Conservation (phyloP, 2,113 vertebrate species). For the Narcine bancroftii region DNA sequence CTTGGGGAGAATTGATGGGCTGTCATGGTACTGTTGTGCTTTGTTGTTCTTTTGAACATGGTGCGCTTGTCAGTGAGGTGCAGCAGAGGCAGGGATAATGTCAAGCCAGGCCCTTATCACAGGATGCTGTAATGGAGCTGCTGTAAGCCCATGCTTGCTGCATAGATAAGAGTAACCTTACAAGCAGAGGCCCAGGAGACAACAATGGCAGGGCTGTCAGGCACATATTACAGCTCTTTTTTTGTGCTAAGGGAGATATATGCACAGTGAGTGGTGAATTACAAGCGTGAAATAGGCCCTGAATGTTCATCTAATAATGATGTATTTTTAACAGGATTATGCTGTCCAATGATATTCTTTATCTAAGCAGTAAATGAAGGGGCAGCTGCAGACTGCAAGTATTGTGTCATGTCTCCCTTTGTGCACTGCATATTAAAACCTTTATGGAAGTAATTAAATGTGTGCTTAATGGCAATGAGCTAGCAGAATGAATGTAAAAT, state of each 20-base stretch:
- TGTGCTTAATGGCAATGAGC: conserved; percentile 86
- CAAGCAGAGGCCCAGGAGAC: conserved; percentile 55
- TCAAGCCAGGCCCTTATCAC: conserved; percentile 77
- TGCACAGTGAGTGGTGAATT: conserved; percentile 57
- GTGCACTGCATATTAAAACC: conserved; percentile 95
- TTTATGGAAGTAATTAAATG: conserved; percentile 97
- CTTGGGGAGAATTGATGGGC: conserved; percentile 84
- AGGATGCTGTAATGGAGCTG: conserved; percentile 66
- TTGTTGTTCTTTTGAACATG: conserved; percentile 69
- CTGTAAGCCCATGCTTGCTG: conserved; percentile 68
- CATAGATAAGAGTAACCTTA: conserved; percentile 74
- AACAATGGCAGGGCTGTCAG: conserved; percentile 66
- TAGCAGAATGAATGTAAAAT: conserved; percentile 86
- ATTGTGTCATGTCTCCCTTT: conserved; percentile 64
- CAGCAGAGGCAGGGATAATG: conserved; percentile 68
- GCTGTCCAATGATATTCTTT: conserved; percentile 63
- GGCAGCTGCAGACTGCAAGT: conserved; percentile 79
- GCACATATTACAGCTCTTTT: conserved; percentile 59
- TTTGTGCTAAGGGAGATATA: conserved; percentile 55
- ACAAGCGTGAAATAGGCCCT: conserved; percentile 66
- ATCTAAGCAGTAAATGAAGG: conserved; percentile 67
- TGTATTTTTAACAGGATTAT: conserved; percentile 70
- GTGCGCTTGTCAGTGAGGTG: conserved; percentile 68
- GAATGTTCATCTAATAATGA: conserved; percentile 80
- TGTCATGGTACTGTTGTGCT: conserved; percentile 64